Conservation (phyloP, 2,113 vertebrate species). For the Callospermophilus lateralis region DNA sequence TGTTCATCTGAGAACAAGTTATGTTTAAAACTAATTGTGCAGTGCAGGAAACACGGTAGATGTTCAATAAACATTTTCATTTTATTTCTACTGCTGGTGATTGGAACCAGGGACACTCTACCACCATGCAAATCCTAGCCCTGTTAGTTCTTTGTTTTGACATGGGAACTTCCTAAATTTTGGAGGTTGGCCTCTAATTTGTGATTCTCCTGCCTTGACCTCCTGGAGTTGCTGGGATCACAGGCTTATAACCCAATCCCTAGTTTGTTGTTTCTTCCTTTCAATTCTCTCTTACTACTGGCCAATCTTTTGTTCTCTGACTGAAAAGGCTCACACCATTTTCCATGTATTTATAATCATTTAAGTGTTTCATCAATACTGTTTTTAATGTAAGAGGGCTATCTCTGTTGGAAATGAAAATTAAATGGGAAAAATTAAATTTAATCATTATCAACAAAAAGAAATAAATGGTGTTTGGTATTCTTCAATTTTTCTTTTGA, state of each 20-base stretch:
- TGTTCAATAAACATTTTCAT: neutral
- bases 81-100: neutral
- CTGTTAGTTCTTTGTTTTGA: no score
- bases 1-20: neutral
- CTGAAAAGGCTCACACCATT: neutral
- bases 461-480: neutral
- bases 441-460: neutral
- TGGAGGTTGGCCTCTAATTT: no score
- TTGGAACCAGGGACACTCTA: no score
- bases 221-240: no score
- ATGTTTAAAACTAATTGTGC: neutral
- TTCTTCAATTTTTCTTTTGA: neutral
- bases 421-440: constrained; percentile 23
- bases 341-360: neutral
- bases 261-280: neutral
- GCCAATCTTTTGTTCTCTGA: neutral
- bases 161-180: no score
- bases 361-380: neutral
- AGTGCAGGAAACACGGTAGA: neutral
- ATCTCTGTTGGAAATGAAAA: neutral
- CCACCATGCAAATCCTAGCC: no score
- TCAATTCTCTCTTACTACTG: neutral
- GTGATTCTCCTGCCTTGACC: no score
- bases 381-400: neutral
- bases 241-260: no score